phyloP scores from a whole-genome alignment of 2,888 invertebrate genomes.

The Embidobia sp. region DNA sequence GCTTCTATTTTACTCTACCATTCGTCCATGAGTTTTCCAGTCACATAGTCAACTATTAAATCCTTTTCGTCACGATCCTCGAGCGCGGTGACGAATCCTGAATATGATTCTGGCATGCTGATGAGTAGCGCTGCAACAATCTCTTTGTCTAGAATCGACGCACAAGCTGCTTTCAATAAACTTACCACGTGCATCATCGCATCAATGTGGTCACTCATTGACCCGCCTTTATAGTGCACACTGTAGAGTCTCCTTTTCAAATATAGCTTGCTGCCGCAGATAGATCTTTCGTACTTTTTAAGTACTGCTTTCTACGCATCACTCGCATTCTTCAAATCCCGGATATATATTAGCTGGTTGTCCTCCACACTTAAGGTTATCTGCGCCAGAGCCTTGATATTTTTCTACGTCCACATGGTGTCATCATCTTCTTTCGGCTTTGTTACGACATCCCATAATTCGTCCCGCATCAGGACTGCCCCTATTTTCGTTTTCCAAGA shows the following conservation, averaged over 20 bases:
- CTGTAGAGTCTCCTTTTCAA: conserved; percentile 21
- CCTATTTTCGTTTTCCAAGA: conserved; percentile 64
- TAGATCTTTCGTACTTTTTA: conserved; percentile 21
- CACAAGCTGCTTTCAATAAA: no score
- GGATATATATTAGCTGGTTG: conserved; percentile 47
- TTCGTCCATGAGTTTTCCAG: conserved; percentile 67
- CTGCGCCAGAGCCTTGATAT: conserved; percentile 57
- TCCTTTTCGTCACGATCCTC: conserved; percentile 64
- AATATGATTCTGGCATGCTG: conserved; percentile 68
- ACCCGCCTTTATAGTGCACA: conserved; percentile 2
- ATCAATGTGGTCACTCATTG: conserved; percentile 58
- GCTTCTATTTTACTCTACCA: conserved; percentile 46
- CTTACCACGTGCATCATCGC: conserved; percentile 56
- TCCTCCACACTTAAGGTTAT: conserved; percentile 62
- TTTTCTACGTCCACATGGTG: conserved; percentile 50
- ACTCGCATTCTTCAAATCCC: conserved; percentile 30
- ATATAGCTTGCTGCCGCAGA: conserved; percentile 23
- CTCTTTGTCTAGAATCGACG: conserved; percentile 19
- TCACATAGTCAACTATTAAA: conserved; percentile 60
- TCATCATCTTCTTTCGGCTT: conserved; percentile 3
- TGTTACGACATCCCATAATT: conserved; percentile 57
- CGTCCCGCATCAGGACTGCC: conserved; percentile 60
- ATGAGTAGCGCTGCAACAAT: conserved; percentile 53
- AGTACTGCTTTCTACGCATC: conserved; percentile 45
- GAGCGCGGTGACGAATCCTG: conserved; percentile 64